Conservation (phyloP, 2,797 vertebrate species). For the Pampus argenteus region DNA sequence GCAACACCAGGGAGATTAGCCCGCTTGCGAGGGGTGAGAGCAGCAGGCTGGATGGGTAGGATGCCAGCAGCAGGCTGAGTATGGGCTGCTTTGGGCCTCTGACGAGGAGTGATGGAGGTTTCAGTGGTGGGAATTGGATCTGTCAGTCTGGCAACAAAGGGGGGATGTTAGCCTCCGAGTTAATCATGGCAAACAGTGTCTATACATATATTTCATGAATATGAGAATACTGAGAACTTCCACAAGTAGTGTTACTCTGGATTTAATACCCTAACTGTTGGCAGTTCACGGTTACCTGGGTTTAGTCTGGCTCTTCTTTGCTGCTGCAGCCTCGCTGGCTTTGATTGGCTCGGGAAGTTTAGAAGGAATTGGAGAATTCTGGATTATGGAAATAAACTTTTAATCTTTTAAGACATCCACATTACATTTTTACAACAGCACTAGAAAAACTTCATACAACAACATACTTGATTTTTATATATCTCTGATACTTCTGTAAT, state of each 20-base stretch:
- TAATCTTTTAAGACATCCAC: background rate
- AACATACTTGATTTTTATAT: no score
- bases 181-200: conserved; percentile 50
- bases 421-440: background rate
- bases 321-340: conserved; percentile 98
- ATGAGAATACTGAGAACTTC: conserved; percentile 50
- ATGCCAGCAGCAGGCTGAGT: conserved; percentile 91
- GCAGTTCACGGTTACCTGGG: conserved; percentile 86
- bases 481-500: no score
- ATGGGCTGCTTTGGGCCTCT: conserved; percentile 97
- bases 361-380: conserved; percentile 93
- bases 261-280: conserved; percentile 41
- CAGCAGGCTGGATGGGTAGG: conserved; percentile 95
- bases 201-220: conserved; percentile 55
- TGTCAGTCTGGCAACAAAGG: conserved; percentile 87
- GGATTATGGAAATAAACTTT: conserved; percentile 47
- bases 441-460: background rate
- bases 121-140: conserved; percentile 97
- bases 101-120: conserved; percentile 98
- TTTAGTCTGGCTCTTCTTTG: conserved; percentile 94
- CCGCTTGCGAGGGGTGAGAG: conserved; percentile 95
- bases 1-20: conserved; percentile 85
- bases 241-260: conserved; percentile 34
- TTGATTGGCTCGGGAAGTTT: conserved; percentile 97
- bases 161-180: conserved; percentile 41